Conservation (phyloP, 1,140 invertebrate species). For the Orussus abietinus region DNA sequence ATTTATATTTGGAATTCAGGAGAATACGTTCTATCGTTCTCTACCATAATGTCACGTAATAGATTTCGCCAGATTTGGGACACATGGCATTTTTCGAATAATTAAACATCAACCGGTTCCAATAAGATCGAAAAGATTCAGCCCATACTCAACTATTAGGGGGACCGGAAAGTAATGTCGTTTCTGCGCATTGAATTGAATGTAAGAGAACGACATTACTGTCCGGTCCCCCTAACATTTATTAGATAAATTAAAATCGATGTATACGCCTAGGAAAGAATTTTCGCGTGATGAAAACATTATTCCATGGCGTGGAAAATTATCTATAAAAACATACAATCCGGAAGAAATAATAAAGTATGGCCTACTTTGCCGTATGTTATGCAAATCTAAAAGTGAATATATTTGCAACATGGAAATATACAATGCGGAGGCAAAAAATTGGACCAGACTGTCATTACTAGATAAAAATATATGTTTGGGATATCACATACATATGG, state of each 20-base stretch:
- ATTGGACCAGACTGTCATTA: conserved; percentile 11
- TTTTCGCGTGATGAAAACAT: conserved; percentile 12
- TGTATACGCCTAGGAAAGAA: not conserved
- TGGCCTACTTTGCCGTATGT: conserved; percentile 14
- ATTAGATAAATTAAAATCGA: not conserved
- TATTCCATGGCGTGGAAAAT: conserved; percentile 16
- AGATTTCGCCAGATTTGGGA: conserved; percentile 1
- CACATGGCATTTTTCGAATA: not conserved
- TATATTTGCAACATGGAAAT: conserved; percentile 5
- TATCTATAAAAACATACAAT: conserved; percentile 13
- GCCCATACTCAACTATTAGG: no score
- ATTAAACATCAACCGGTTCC: not conserved
- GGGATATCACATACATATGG: not conserved
- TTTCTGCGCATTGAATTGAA: no score
- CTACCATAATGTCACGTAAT: not conserved
- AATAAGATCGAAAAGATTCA: not conserved
- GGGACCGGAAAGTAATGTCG: no score
- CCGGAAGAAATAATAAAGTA: conserved; percentile 14
- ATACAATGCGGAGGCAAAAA: conserved; percentile 9
- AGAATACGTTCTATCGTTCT: no score
- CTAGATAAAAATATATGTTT: not conserved
- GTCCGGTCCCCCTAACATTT: no score
- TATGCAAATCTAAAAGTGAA: conserved; percentile 5
- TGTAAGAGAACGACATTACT: no score
- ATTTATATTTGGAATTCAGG: no score